Evolutionary conservation across 2,888 invertebrate species (phyloP).

Genomic region (Clostera curtula): DNA sequence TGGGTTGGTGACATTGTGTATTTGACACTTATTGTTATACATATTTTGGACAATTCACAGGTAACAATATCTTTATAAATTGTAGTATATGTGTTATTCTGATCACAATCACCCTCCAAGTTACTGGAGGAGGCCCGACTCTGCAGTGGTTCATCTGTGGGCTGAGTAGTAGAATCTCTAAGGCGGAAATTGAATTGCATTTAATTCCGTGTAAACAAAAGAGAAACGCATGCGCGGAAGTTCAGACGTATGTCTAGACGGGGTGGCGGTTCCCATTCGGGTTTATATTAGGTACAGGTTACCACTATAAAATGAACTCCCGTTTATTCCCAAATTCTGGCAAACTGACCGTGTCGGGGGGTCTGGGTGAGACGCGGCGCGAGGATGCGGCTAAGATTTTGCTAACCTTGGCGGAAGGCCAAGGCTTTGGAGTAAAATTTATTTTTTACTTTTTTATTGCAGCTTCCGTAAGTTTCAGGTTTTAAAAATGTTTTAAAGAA

Average conservation of each 20-base stretch:
- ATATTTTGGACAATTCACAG: too few species aligned
- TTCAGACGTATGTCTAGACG: constrained; percentile 56
- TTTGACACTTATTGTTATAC: too few species aligned
- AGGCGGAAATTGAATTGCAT: too few species aligned
- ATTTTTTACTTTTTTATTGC: constrained; percentile 4
- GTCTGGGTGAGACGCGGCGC: constrained; percentile 20
- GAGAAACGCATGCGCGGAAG: constrained; percentile 40
- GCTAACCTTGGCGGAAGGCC: constrained; percentile 39
- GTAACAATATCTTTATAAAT: too few species aligned
- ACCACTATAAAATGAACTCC: constrained; percentile 26
- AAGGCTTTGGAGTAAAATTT: constrained; percentile 22
- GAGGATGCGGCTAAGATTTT: constrained; percentile 32
- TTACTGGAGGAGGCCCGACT: too few species aligned
- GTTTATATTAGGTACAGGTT: constrained; percentile 14
- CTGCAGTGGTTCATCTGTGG: too few species aligned
- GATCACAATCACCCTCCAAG: too few species aligned
- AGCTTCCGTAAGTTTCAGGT: too few species aligned
- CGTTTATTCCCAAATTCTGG: constrained; percentile 8
- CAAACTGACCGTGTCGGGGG: constrained; percentile 14
- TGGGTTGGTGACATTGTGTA: too few species aligned
- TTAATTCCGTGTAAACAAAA: constrained; percentile 14
- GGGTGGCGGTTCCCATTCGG: constrained; percentile 37
- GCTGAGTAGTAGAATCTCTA: too few species aligned
- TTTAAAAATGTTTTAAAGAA: too few species aligned
- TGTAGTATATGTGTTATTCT: too few species aligned